Conservation (phyloP, 2,888 invertebrate genomes). For the Empis livida region DNA sequence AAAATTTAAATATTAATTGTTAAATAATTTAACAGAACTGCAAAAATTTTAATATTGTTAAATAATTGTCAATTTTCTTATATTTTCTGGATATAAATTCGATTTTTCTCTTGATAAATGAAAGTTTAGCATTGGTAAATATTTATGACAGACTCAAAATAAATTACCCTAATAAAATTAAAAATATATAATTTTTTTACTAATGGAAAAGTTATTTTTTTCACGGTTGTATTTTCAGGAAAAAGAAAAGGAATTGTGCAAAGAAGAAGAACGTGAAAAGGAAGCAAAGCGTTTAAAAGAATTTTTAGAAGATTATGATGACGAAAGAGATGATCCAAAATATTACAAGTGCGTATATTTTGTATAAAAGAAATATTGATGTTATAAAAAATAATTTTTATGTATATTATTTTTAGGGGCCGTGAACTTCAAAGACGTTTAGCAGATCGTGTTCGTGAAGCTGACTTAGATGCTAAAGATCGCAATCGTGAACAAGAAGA, state of each 20-base stretch:
- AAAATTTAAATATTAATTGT: too few relatives aligned
- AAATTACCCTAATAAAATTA: neutral
- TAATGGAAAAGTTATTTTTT: neutral
- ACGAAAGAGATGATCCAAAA: slow-evolving; percentile 92
- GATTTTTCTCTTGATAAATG: too few relatives aligned
- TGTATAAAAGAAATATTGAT: neutral
- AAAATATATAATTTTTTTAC: too few relatives aligned
- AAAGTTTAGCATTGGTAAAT: too few relatives aligned
- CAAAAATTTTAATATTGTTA: too few relatives aligned
- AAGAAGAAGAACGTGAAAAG: slow-evolving; percentile 74
- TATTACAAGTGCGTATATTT: slow-evolving; percentile 61
- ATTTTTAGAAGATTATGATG: slow-evolving; percentile 98
- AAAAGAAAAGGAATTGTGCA: slow-evolving; percentile 68
- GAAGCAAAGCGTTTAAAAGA: slow-evolving; percentile 92
- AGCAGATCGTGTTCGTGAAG: slow-evolving; percentile 85
- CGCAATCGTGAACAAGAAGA: slow-evolving; percentile 79
- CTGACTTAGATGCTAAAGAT: slow-evolving; percentile 83
- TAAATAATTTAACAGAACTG: too few relatives aligned
- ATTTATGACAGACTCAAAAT: neutral
- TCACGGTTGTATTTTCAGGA: slow-evolving; percentile 34
- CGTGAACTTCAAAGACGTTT: slow-evolving; percentile 83
- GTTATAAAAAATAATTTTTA: neutral
- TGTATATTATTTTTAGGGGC: slow-evolving; percentile 39
- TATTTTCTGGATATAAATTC: too few relatives aligned
- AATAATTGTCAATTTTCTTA: too few relatives aligned